These are phyloP conservation scores for Patella pellucida DNA, from an alignment of 2,888 invertebrate species.

Conservation along the genomic window DNA sequence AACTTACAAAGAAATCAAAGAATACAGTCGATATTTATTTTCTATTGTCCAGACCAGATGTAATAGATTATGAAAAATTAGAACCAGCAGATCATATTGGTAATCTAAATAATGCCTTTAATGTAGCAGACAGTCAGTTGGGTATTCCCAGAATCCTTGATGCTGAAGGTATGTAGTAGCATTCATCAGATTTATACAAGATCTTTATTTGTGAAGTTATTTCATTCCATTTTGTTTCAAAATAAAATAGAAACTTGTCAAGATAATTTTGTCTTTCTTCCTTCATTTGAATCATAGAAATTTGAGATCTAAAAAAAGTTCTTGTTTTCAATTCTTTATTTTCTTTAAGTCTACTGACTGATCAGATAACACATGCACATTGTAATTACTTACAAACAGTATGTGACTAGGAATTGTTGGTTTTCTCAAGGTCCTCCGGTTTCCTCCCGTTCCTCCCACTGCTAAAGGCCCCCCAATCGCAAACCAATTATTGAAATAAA, in stretches of 20 bases:
- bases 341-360: no score
- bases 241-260: background rate
- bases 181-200: background rate
- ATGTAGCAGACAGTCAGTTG: conserved; percentile 91
- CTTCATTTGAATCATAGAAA: background rate
- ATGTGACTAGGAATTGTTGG: no score
- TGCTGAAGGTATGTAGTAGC: conserved; percentile 56
- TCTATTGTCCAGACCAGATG: conserved; percentile 81
- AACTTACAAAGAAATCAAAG: no score
- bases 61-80: conserved; percentile 88
- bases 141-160: conserved; percentile 86
- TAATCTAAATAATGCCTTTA: conserved; percentile 98
- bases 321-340: background rate
- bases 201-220: background rate
- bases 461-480: no score
- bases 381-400: no score
- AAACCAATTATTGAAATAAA: no score
- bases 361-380: no score
- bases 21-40: background rate
- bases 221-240: background rate
- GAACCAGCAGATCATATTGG: conserved; percentile 88
- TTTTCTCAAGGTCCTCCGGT: no score
- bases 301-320: background rate
- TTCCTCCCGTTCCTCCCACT: no score
- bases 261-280: background rate